Base-by-base conservation (phyloP, 2,888 invertebrate genomes). In the Drosophila borealis region DNA sequence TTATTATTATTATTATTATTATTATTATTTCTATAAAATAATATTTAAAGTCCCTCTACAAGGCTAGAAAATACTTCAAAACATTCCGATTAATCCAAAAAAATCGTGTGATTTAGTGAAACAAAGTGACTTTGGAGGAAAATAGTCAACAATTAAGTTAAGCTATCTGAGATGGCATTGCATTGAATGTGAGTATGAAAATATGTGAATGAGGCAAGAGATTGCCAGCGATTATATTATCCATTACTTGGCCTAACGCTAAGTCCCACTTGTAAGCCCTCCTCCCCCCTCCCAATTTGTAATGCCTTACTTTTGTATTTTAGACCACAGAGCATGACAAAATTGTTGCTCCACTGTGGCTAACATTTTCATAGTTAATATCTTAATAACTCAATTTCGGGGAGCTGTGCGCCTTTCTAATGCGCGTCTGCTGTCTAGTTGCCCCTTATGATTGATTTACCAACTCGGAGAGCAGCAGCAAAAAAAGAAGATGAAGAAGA, bases 371-470 rank as follows among this genome's bases (percentile, higher is more conserved):
- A 14, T 48, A 48, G 54, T 71, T 71, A 65, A 65, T 65, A 51
- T 60, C 50, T 73, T 73, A 73, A 73, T 70, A 65, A 70, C 50
- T 74, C 56, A 59, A 68, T 73, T 74, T 74, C 36, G 69, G 36
- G 36, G 4, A 46, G 67, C 50, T 56, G 62, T 34, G 41, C 10
- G 72, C 80, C 82, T 80, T 80, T 84, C 85, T 77, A 84, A 81
- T 81, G 70, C 33, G 70, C 33, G n/a, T 45, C 73, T 48, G 45
- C 56, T 42, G 29, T 70, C 70, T 75, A 59, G 65, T 62, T 72
- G 36, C 41, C 37, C 37, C 37, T 48, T 50, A 17, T 80, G 81
- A 85, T 82, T 82, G 85, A 80, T 81, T 71, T 76, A 71, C 70
- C 80, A 76, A 81, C 80, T 74, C 17, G 6, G 2, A 29, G 29